A percentile compares a stretch with the other conserved stretches of the same genome.
phyloP scores from a whole-genome alignment of 2,113 vertebrate genomes.

The Pygoscelis antarcticus region DNA sequence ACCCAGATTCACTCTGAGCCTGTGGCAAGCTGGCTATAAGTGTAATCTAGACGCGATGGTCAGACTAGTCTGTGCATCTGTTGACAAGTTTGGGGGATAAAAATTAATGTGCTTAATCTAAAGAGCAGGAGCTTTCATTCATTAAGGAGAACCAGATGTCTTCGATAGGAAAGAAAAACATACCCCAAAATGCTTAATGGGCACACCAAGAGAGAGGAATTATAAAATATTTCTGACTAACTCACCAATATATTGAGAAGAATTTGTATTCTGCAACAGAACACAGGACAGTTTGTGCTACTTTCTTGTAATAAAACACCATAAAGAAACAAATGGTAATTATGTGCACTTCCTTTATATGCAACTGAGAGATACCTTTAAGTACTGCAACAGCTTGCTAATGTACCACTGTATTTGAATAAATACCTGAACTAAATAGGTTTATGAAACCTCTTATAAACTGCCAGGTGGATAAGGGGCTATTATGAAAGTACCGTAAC shows the following conservation, averaged over 20 bases:
- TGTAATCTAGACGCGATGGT: neutral
- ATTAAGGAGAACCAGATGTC: neutral
- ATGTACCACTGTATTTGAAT: constrained; percentile 42
- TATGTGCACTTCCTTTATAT: constrained; percentile 7
- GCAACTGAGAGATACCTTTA: constrained; percentile 37
- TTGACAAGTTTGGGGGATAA: neutral
- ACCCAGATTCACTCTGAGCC: neutral
- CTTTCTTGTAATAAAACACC: constrained; percentile 2
- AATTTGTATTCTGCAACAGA: neutral
- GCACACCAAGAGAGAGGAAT: neutral
- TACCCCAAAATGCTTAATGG: neutral
- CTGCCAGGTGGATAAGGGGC: constrained; percentile 25
- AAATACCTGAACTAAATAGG: constrained; percentile 54
- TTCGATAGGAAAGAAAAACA: neutral
- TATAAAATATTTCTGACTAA: neutral
- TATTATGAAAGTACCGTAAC: neutral
- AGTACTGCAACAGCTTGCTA: constrained; percentile 63
- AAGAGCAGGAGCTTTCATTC: neutral
- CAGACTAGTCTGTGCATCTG: neutral
- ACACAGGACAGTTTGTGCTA: neutral
- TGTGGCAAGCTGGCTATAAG: neutral
- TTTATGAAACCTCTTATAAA: constrained; percentile 39
- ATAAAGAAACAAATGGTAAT: constrained; percentile 48
- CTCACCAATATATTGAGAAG: neutral
- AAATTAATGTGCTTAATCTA: neutral